These are phyloP conservation scores for Platysteira castanea DNA, from an alignment of 2,113 vertebrate genomes.

Conservation along the genomic window DNA sequence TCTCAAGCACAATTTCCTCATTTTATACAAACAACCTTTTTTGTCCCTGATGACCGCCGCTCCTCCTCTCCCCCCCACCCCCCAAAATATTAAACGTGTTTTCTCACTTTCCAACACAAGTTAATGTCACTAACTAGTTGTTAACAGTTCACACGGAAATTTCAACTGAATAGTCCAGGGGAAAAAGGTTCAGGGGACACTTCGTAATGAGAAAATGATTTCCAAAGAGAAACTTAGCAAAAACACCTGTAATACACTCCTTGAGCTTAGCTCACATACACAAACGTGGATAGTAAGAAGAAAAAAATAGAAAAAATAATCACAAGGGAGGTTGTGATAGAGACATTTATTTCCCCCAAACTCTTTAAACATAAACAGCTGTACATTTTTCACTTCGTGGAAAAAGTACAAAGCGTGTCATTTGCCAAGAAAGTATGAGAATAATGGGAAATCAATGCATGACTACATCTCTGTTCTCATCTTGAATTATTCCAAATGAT, in stretches of 20 bases:
- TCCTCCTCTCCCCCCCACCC: accelerated
- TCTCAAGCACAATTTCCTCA: not conserved
- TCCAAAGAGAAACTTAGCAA: not conserved
- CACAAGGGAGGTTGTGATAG: not conserved
- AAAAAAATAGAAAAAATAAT: not conserved
- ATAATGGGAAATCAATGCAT: conserved; percentile 40
- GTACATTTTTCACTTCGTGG: not conserved
- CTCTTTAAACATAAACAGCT: conserved; percentile 8
- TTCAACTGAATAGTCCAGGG: not conserved
- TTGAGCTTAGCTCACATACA: not conserved
- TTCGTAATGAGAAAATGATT: not conserved
- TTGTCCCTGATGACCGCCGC: not conserved
- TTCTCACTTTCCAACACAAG: not conserved
- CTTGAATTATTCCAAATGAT: conserved; percentile 1
- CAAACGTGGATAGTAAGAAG: not conserved
- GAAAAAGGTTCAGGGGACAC: not conserved
- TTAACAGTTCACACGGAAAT: not conserved
- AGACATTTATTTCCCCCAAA: not conserved
- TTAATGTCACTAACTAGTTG: not conserved
- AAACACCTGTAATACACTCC: not conserved
- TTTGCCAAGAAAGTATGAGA: conserved; percentile 2
- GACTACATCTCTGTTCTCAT: conserved; percentile 30
- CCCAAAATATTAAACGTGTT: not conserved
- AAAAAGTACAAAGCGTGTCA: not conserved
- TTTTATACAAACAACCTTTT: not conserved